These are phyloP conservation scores for Labrus mixtus DNA, from an alignment of 2,113 vertebrate genomes.

Conservation along the genomic window DNA sequence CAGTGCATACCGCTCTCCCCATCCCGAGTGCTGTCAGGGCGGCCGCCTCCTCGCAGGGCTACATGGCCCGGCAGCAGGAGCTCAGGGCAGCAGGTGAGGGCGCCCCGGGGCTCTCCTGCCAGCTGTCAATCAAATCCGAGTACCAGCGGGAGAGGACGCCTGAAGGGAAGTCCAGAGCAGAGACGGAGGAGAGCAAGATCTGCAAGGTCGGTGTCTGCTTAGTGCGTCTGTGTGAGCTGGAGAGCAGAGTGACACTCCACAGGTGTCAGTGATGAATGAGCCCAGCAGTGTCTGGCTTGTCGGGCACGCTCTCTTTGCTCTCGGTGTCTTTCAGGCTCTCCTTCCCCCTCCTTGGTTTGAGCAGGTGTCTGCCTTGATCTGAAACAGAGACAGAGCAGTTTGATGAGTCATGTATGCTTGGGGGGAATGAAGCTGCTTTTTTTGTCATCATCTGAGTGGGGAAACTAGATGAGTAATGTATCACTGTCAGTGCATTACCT, in stretches of 20 bases:
- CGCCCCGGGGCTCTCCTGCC: slow-evolving; percentile 86
- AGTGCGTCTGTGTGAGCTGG: slow-evolving; percentile 5
- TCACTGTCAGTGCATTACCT: slow-evolving; percentile 34
- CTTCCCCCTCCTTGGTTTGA: slow-evolving; percentile 3
- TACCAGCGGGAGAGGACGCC: slow-evolving; percentile 83
- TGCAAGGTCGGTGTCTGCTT: slow-evolving; percentile 82
- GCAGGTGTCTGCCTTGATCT: slow-evolving; percentile 61
- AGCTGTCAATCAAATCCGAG: slow-evolving; percentile 89
- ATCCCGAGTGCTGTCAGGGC: slow-evolving; percentile 88
- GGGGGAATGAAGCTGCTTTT: slow-evolving; percentile 45
- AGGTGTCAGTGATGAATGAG: slow-evolving; percentile 53
- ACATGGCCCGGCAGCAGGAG: slow-evolving; percentile 84
- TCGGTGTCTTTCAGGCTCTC: not conserved
- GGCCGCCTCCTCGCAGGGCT: slow-evolving; percentile 77
- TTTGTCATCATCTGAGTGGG: slow-evolving; percentile 37
- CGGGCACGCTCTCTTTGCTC: not conserved
- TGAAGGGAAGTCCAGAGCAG: slow-evolving; percentile 81
- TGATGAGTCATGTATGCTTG: slow-evolving; percentile 51
- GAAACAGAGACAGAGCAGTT: not conserved
- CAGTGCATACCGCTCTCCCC: slow-evolving; percentile 91
- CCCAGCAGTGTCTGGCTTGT: not conserved
- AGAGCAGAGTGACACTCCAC: slow-evolving; percentile 18
- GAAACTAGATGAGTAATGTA: slow-evolving; percentile 62
- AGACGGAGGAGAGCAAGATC: slow-evolving; percentile 95
- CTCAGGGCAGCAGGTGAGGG: slow-evolving; percentile 81